These are phyloP conservation scores for Sakesphorus luctuosus DNA, from an alignment of 2,113 vertebrate species.

Conservation along the genomic window DNA sequence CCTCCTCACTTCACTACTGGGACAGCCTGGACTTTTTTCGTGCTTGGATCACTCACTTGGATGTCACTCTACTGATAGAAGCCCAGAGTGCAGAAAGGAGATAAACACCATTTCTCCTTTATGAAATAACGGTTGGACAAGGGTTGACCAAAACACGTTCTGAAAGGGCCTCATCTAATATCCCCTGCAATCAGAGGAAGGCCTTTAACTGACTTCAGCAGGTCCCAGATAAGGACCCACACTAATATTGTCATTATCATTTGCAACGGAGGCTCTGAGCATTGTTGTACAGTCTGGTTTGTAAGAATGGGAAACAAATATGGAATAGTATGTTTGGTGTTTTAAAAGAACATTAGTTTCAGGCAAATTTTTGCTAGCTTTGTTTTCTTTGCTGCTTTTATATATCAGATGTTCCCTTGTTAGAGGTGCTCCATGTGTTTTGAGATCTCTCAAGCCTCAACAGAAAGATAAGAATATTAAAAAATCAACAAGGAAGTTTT, in stretches of 20 bases:
- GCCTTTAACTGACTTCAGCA: slow-evolving; percentile 58
- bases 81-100: slow-evolving; percentile 42
- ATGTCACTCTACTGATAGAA: slow-evolving; percentile 54
- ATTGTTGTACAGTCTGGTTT: background rate
- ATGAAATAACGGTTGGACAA: slow-evolving; percentile 57
- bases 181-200: slow-evolving; percentile 38
- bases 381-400: background rate
- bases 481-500: background rate
- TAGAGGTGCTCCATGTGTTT: background rate
- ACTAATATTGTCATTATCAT: slow-evolving; percentile 25
- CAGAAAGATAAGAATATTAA: background rate
- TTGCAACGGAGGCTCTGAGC: background rate
- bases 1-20: background rate
- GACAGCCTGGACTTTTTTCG: slow-evolving; percentile 40
- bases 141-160: slow-evolving; percentile 26
- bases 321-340: background rate
- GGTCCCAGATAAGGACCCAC: slow-evolving; percentile 47
- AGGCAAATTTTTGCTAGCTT: background rate
- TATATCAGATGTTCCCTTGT: background rate
- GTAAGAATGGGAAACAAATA: background rate
- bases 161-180: slow-evolving; percentile 56
- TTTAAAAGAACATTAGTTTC: background rate
- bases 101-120: slow-evolving; percentile 49
- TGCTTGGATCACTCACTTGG: slow-evolving; percentile 33
- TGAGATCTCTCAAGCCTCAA: background rate